Base-by-base conservation (phyloP, 2,888 invertebrate species). In the Drosophila basisetae region DNA sequence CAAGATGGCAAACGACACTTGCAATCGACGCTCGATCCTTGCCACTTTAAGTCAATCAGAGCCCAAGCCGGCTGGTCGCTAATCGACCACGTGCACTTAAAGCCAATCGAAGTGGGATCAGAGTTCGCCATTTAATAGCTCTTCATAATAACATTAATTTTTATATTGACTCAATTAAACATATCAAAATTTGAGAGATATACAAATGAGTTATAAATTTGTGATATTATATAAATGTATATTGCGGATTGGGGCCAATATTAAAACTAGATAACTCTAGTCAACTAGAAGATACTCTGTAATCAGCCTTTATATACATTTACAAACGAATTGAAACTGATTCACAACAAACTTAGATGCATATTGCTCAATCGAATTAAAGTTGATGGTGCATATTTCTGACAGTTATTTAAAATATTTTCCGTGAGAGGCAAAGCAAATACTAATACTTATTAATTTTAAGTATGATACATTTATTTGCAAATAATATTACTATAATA, bases 1-100 rank as follows among this genome's bases (percentile, higher is more conserved):
- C 47, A 37, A 55, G 49, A 39, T 62, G 35, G 41, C 65, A 65
- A 61, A 70, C 50, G 69, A 73, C 69, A 83, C 77, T 76, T 70
- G 73, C 84, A 73, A 80, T 83, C 73, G 67, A 80, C 67, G 75
- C 68, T 41, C 31, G 35, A 64, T 67, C 35, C 59, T 25, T 53
- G n/a, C 31, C 60, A 61, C 72, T 77, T 61, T 25, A 80, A 75
- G 62, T 41, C 59, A 53, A 58, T 49, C 28, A 3, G 58, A 54
- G 28, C 7, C 61, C 43, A 49, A 50, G 18, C 54, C 41, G 43
- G 43, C 56, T 25, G 70, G 31, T 69, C 25, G n/a, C 16, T 9
- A 37, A 31, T 41, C 47, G 25, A 47, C 67, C 70, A 41, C 13
- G 1, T 56, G 28, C n/a, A 13, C 28, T 56, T 56, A 37, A 43